Evolutionary conservation across 37 sponge, comb jelly and placozoan species (phyloP), one percentile per base, ranked within the genome.

Genomic region (Halichondria panicea): DNA sequence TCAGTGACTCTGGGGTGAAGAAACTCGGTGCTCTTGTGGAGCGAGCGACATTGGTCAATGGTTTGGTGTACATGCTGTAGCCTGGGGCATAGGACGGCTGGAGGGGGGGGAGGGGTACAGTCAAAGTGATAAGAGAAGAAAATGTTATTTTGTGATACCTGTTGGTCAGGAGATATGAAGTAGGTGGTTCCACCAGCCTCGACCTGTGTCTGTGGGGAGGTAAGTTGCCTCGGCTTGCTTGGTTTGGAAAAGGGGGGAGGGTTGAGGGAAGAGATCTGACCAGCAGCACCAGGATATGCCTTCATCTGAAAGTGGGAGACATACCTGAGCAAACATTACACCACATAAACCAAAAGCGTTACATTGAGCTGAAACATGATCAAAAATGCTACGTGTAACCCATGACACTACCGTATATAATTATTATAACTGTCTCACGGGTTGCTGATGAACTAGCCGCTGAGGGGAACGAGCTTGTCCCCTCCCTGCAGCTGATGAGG

Each of bases 111-210:
- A 25, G 65, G 31, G 31, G 65, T 1, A 63, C 7, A 32, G 3
- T 2, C 25, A 4, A 11, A 11, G 52, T 18, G 15, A 48, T 11
- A 48, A 15, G 11, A 48, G 11, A 48, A 15, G 11, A 18, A 48
- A 48, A 11, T 48, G 52, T 48, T 48, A 48, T 11, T 15, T 18
- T 48, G 52, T 48, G 15, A 38, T 55, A 83, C 61, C 40, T 83
- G 84, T 0, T 75, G 76, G 18, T 71, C 43, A 4, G 55, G 19
- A 3, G 79, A 75, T 27, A 55, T 50, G 63, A 76, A 83, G 53
- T 83, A 83, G 0, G 76, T 83, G 48, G 84, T 83, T 4, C 84
- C 84, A 0, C 84, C 84, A 8, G 84, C 68, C 41, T 83, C 76
- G 39, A 67, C 70, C 72, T 68, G 62, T 41, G 80, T 25, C 50